Base-by-base conservation (phyloP, 2,113 vertebrate genomes). In the Charina bottae region DNA sequence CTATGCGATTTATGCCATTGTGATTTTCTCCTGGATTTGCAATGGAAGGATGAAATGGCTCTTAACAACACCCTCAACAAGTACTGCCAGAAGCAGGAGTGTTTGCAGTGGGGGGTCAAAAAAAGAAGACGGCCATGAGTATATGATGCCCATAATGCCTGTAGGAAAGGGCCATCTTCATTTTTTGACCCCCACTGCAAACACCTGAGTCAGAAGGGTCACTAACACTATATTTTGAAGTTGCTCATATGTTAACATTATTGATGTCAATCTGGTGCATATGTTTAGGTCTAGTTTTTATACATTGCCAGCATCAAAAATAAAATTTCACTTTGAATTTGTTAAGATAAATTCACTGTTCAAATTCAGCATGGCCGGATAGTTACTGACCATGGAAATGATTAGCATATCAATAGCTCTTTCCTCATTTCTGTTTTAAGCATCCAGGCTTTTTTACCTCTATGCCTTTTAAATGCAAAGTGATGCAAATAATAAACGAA, bases 351-450 rank as follows among this genome's bases (percentile, higher is more conserved):
- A 58, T 58, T 12, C 54, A 28, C 54, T 90, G 24, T 46, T 83
- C 23, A 24, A 90, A 83, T 78, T 72, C 37, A 28, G 23, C 17
- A 46, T 87, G 17, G 10, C 33, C 37, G 46, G 9, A 13, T 60
- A 42, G 10, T 46, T 0, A 26, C 62, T 72, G 28, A 59, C 49
- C 46, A 83, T 83, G 89, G 24, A 90, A 83, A 90, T 26, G 83
- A 90, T 90, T 83, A 90, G 55, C 89, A 90, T 83, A 83, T 46
- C 83, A 83, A 90, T 90, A 0, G 0, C 10, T 0, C 2, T 94
- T 92, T 93, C 26, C 26, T 91, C 28, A 78, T 53, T 78, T 93
- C 26, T 49, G 93, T 33, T 88, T 58, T 42, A 49, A 86, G 4
- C 2, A 26, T 89, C 88, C 58, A 3, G 0, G 0, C 85, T 56